Conservation (phyloP, 1,140 invertebrate species). For the Bombus sibiricus region DNA sequence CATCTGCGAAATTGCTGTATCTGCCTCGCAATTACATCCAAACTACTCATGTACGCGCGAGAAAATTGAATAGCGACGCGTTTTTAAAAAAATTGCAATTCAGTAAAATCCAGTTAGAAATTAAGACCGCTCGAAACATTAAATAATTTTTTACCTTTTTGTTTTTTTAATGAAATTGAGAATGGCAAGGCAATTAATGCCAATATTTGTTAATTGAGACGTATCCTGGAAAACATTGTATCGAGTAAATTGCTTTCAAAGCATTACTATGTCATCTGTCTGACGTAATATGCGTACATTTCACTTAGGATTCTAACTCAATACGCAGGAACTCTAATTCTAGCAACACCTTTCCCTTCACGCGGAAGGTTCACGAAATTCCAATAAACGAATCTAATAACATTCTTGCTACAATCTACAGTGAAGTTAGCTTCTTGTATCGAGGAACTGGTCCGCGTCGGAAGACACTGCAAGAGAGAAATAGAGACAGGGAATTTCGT, state of each 20-base stretch:
- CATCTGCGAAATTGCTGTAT: conserved; percentile 27
- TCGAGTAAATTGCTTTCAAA: too few species aligned
- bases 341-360: background rate
- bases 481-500: background rate
- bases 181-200: background rate
- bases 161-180: background rate
- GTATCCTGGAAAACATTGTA: too few species aligned
- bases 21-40: background rate
- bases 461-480: background rate
- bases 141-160: background rate
- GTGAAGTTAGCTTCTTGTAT: background rate
- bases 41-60: background rate
- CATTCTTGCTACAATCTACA: background rate
- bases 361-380: background rate
- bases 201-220: background rate
- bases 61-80: background rate
- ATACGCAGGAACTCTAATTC: too few species aligned
- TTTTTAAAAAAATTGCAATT: background rate
- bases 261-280: too few species aligned
- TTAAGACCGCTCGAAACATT: background rate
- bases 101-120: background rate
- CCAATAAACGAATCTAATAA: background rate
- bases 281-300: too few species aligned
- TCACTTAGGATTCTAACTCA: too few species aligned
- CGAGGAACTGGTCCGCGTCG: background rate